These are phyloP conservation scores for Stegastes partitus DNA, from an alignment of 2,113 vertebrate genomes.

Conservation along the genomic window DNA sequence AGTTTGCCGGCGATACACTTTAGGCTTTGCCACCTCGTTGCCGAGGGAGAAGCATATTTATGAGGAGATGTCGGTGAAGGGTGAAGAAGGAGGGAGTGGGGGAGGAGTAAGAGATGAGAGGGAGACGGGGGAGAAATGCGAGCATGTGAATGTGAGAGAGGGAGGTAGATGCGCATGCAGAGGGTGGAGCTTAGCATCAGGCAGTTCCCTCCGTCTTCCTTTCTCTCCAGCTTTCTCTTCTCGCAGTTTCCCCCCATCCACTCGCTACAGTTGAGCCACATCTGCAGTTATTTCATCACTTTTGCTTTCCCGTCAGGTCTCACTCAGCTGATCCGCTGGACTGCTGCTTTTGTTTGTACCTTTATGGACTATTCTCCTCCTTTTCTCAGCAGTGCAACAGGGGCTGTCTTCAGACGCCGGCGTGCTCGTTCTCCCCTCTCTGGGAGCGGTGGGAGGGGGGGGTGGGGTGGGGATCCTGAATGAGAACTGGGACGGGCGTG, in stretches of 20 bases:
- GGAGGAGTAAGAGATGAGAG: constrained; percentile 62
- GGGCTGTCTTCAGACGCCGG: constrained; percentile 46
- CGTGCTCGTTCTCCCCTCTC: constrained; percentile 32
- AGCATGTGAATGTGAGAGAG: constrained; percentile 59
- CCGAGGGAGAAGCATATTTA: constrained; percentile 72
- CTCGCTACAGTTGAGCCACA: constrained; percentile 32
- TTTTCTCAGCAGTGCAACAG: constrained; percentile 48
- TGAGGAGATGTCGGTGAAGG: constrained; percentile 82
- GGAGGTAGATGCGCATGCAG: constrained; percentile 74
- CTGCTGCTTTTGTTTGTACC: constrained; percentile 6
- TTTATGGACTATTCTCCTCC: constrained; percentile 61
- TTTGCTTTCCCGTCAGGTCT: neutral
- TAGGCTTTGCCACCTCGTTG: constrained; percentile 54
- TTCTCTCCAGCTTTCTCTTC: constrained; percentile 62
- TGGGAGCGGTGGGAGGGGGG: constrained; percentile 25
- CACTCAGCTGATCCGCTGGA: constrained; percentile 31
- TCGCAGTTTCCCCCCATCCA: constrained; percentile 40
- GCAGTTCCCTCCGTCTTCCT: constrained; percentile 72
- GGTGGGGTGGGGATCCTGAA: constrained; percentile 37
- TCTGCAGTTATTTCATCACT: constrained; percentile 58
- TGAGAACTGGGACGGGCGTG: constrained; percentile 35
- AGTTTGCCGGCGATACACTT: constrained; percentile 15
- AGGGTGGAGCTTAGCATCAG: constrained; percentile 83
- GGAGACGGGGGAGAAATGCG: constrained; percentile 61
- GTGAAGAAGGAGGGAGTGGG: constrained; percentile 73